Conservation (phyloP, 1,140 invertebrate genomes). For the Epicauta chinensis region DNA sequence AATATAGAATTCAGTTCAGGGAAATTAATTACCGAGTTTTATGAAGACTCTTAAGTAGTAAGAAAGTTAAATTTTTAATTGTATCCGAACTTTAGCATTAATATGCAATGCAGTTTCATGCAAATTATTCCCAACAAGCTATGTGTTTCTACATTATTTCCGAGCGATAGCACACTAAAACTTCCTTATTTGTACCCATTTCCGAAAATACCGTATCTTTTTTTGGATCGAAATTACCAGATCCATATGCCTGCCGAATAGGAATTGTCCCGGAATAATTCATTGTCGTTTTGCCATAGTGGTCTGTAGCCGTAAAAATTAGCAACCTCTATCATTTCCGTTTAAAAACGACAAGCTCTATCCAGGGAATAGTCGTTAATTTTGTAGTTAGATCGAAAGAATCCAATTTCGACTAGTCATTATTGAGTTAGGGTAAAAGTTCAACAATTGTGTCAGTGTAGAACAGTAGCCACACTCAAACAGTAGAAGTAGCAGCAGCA, state of each 20-base stretch:
- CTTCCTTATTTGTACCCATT: neutral
- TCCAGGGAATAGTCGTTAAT: slow-evolving; percentile 3
- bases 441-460: neutral
- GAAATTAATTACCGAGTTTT: too few species aligned
- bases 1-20: too few species aligned
- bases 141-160: slow-evolving; percentile 1
- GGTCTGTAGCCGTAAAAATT: neutral
- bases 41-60: too few species aligned
- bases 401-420: slow-evolving; percentile 8
- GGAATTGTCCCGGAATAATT: too few species aligned
- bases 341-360: too few species aligned
- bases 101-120: slow-evolving; percentile 2
- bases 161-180: neutral
- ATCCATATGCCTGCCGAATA: too few species aligned
- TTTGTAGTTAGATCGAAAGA: slow-evolving; percentile 8
- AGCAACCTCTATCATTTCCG: neutral
- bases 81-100: slow-evolving; percentile 1
- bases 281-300: too few species aligned
- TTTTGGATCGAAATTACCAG: too few species aligned
- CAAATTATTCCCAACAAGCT: neutral
- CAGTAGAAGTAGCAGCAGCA: too few species aligned
- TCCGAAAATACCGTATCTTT: too few species aligned
- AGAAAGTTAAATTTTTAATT: too few species aligned
- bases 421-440: slow-evolving; percentile 2
- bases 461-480: neutral